Evolutionary conservation across 2,888 invertebrate species (phyloP), one percentile per base, ranked within the genome.

Genomic region (Pseudococcus jackbeardsleyi): DNA sequence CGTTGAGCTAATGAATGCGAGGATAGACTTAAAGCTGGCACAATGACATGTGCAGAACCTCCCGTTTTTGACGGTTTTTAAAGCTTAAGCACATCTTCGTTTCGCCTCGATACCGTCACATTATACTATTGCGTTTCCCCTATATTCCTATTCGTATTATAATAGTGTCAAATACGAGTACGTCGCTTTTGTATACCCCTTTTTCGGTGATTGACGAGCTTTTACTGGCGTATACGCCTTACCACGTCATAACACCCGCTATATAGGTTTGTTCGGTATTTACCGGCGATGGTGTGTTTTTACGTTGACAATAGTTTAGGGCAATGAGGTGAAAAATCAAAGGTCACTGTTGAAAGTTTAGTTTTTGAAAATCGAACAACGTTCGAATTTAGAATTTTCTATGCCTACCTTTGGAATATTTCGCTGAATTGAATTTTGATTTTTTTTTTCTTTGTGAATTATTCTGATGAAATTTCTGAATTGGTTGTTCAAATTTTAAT

Each of bases 31-130:
- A 77, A 77, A 87, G 87, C 87, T 87, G 87, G 46, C 87, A 77
- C 48, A 50, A 87, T 87, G 87, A 87, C 87, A 87, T 87, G 72
- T 87, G 46, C 87, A 87, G 87, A 87, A 87, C 87, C 68, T 87
- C 87, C 87, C 77, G 48, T 77, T 77, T 64, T 77, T 87, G 77
- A 42, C 39, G 77, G 42, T 72, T 42, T 68, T 26, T 48, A 77
- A 77, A 87, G 87, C 77, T 77, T 87, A 72, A 50, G 50, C 50
- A 50, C 50, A 50, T 50, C 50, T 50, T 50, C 50, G 50, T 17
- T 50, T 50, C 50, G 50, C 50, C 50, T 50, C 50, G 50, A 50
- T 50, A 50, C 50, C 50, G 50, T 50, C 50, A 50, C 50, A 50
- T 50, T 50, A 50, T 50, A 50, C 50, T 50, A 50, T 50, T 15